These are phyloP conservation scores for Nematostella vectensis DNA, from an alignment of 92 coral and sea anemone genomes.

Conservation along the genomic window DNA sequence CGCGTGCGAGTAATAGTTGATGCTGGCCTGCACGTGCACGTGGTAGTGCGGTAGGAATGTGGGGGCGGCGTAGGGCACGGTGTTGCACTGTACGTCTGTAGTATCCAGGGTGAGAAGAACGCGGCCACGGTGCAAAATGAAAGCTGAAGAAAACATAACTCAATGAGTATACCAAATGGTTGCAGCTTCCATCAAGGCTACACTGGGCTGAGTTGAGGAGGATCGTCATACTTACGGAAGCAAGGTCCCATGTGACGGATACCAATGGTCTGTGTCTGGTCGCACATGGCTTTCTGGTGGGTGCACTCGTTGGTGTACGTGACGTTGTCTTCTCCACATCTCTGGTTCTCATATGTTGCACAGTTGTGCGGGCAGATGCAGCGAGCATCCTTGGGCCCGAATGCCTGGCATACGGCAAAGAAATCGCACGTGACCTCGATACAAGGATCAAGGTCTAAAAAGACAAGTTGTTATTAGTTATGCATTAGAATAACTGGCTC, in stretches of 20 bases:
- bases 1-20: slow-evolving; percentile 43
- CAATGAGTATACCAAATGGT: not conserved
- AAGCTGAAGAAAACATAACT: slow-evolving; percentile 44
- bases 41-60: slow-evolving; percentile 6
- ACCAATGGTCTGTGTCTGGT: slow-evolving; percentile 7
- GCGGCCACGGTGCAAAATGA: slow-evolving; percentile 61
- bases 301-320: slow-evolving; percentile 33
- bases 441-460: slow-evolving; percentile 38
- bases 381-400: slow-evolving; percentile 13
- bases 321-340: slow-evolving; percentile 26
- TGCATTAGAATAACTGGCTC: too few relatives aligned
- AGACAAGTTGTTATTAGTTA: not conserved
- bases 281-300: slow-evolving; percentile 21
- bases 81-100: slow-evolving; percentile 41
- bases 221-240: slow-evolving; percentile 28
- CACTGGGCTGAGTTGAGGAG: not conserved
- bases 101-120: slow-evolving; percentile 39
- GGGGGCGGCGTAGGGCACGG: slow-evolving; percentile 15
- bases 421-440: slow-evolving; percentile 24
- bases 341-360: slow-evolving; percentile 15
- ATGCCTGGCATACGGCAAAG: slow-evolving; percentile 26
- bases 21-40: slow-evolving; percentile 37
- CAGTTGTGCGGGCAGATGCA: slow-evolving; percentile 18
- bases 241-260: slow-evolving; percentile 40
- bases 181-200: not conserved